A percentile compares a stretch with the other conserved stretches of the same genome.
Conservation (phyloP, 2,797 vertebrate genomes). For the Lagocephalus sceleratus region DNA sequence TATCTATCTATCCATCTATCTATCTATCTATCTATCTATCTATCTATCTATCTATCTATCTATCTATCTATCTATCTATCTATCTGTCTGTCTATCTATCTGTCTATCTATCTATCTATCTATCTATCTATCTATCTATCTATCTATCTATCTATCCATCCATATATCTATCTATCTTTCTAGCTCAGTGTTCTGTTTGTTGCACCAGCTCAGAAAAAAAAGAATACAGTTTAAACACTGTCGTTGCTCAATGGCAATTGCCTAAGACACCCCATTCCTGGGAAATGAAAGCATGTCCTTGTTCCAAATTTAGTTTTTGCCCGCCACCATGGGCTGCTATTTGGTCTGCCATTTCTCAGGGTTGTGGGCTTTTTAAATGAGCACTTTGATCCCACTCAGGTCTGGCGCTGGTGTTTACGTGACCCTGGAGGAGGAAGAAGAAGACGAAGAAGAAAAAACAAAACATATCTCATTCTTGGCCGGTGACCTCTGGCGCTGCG, state of each 20-base stretch:
- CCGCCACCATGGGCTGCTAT: slow-evolving; percentile 68
- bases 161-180: slow-evolving; percentile 21
- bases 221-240: slow-evolving; percentile 50
- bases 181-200: slow-evolving; percentile 20
- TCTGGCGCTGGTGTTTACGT: slow-evolving; percentile 74
- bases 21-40: slow-evolving; percentile 21
- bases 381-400: slow-evolving; percentile 79
- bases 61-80: background rate
- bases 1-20: slow-evolving; percentile 5
- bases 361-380: slow-evolving; percentile 78
- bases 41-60: slow-evolving; percentile 23
- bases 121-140: slow-evolving; percentile 4
- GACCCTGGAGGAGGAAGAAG: slow-evolving; percentile 56
- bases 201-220: slow-evolving; percentile 49
- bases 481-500: slow-evolving; percentile 42
- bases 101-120: slow-evolving; percentile 8
- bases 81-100: slow-evolving; percentile 10
- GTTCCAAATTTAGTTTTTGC: slow-evolving; percentile 77
- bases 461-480: slow-evolving; percentile 42
- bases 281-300: slow-evolving; percentile 75
- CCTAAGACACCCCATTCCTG: slow-evolving; percentile 74
- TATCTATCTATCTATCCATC: slow-evolving; percentile 20
- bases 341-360: slow-evolving; percentile 75
- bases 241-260: slow-evolving; percentile 72
- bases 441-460: slow-evolving; percentile 9